These are phyloP conservation scores for Ardeotis arabs DNA, from an alignment of 2,113 vertebrate genomes.

Conservation along the genomic window DNA sequence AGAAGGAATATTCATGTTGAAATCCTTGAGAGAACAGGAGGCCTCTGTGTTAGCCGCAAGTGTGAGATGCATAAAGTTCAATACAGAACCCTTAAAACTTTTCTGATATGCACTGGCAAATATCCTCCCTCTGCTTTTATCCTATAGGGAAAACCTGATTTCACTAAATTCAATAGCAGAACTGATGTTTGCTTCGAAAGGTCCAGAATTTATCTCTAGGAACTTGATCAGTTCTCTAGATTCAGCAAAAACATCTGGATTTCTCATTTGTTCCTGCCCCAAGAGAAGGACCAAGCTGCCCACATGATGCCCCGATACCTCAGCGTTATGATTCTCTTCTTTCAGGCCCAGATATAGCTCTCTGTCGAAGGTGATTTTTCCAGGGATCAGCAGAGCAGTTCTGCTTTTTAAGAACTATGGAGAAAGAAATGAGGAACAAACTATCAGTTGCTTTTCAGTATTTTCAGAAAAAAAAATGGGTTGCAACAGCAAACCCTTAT, in stretches of 20 bases:
- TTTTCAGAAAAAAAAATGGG: background rate
- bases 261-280: background rate
- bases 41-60: background rate
- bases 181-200: background rate
- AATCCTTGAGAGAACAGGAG: background rate
- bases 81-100: background rate
- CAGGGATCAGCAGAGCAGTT: slow-evolving; percentile 31
- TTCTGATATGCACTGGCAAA: background rate
- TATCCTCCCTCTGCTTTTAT: background rate
- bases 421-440: background rate
- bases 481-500: background rate
- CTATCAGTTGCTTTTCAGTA: background rate
- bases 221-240: background rate
- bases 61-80: background rate
- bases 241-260: background rate
- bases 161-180: background rate
- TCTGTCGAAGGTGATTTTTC: slow-evolving; percentile 44
- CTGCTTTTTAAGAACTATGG: slow-evolving; percentile 6
- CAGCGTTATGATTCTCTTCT: background rate
- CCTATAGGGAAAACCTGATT: background rate
- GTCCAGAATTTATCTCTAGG: background rate
- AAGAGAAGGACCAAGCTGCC: background rate
- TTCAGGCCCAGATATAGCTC: background rate
- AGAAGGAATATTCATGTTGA: background rate
- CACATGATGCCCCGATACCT: background rate